Evolutionary conservation across 2,888 invertebrate genomes (phyloP).

Genomic region (Stictocephala bisonia): DNA sequence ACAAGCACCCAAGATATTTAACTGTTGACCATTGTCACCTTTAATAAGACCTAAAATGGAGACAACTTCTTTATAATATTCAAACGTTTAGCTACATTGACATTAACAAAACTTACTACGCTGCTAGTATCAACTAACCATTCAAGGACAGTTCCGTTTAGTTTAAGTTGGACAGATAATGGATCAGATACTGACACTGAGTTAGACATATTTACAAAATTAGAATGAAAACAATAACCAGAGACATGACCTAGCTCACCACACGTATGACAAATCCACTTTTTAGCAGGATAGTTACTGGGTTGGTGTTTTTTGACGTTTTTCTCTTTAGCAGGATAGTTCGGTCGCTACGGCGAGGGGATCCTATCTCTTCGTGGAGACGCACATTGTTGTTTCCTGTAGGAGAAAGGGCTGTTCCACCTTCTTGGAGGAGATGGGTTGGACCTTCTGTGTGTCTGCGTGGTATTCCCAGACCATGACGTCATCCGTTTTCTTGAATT

Average conservation of each 20-base stretch:
- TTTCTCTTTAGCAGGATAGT: not conserved
- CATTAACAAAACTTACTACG: not conserved
- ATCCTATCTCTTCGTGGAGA: not conserved
- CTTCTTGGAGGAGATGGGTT: not conserved
- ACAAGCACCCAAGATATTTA: not conserved
- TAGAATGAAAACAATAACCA: not conserved
- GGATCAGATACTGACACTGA: not conserved
- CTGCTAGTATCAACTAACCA: slow-evolving; percentile 6
- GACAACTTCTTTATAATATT: not conserved
- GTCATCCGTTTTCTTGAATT: not conserved
- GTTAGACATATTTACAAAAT: too few relatives aligned
- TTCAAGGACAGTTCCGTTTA: not conserved
- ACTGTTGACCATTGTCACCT: slow-evolving; percentile 1
- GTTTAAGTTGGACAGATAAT: not conserved
- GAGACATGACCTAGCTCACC: not conserved
- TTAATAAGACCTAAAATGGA: not conserved
- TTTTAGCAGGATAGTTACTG: not conserved
- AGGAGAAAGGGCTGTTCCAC: not conserved
- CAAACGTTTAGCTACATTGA: not conserved
- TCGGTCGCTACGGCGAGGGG: not conserved
- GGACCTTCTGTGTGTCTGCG: not conserved
- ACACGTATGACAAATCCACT: slow-evolving; percentile 1
- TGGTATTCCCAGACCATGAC: not conserved
- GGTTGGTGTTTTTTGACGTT: not conserved
- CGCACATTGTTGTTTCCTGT: not conserved